Evolutionary conservation across 2,113 vertebrate species (phyloP).

Genomic region (Lutjanus erythropterus): DNA sequence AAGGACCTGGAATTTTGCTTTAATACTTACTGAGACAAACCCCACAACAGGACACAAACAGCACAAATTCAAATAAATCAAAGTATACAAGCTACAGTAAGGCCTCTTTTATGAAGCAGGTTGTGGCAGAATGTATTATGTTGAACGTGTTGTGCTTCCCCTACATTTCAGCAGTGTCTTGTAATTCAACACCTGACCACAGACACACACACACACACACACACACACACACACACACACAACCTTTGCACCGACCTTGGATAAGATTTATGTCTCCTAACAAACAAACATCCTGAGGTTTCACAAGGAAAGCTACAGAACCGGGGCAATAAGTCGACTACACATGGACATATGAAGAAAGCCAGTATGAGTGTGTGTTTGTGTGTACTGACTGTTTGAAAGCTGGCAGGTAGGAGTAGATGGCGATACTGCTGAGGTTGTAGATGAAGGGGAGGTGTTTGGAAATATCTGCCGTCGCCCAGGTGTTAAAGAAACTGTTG

Average conservation of each 20-base stretch:
- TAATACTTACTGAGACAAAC: not conserved
- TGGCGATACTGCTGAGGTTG: constrained; percentile 95
- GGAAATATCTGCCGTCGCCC: constrained; percentile 95
- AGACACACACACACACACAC: constrained; percentile 25
- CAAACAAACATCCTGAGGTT: constrained; percentile 8
- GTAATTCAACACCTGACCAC: constrained; percentile 68
- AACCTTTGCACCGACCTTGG: constrained; percentile 74
- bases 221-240: constrained; percentile 68
- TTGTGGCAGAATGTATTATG: not conserved
- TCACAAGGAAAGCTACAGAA: constrained; percentile 7
- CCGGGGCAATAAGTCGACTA: not conserved
- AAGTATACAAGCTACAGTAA: not conserved
- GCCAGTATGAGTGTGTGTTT: constrained; percentile 16
- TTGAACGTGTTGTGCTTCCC: constrained; percentile 19
- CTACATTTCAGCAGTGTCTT: constrained; percentile 59
- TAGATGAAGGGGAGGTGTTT: constrained; percentile 99
- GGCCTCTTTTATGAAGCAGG: constrained; percentile 33
- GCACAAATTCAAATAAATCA: not conserved
- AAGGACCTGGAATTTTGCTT: not conserved
- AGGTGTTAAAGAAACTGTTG: constrained; percentile 95
- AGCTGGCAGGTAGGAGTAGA: constrained; percentile 98
- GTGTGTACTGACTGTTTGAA: constrained; percentile 93
- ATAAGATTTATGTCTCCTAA: constrained; percentile 2
- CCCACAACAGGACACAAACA: not conserved
- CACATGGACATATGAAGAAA: not conserved